phyloP scores from a whole-genome alignment of 2,888 invertebrate genomes.

The Salticus scenicus region DNA sequence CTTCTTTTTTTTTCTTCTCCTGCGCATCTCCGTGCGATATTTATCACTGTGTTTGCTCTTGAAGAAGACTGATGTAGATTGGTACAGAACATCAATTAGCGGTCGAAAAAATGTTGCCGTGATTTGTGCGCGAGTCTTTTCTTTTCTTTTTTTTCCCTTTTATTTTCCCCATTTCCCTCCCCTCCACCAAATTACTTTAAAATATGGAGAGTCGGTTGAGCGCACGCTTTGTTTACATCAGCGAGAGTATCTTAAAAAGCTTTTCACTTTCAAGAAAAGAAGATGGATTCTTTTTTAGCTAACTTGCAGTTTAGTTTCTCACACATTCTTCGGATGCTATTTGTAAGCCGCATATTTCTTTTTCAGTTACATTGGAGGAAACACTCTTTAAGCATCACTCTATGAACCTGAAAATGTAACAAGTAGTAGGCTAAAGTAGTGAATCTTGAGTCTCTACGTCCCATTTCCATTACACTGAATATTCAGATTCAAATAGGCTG shows the following conservation, averaged over 20 bases:
- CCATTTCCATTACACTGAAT: too few species aligned
- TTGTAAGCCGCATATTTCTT: not conserved
- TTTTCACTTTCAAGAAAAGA: not conserved
- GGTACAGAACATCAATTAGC: slow-evolving; percentile 60
- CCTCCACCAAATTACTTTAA: slow-evolving; percentile 25
- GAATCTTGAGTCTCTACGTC: too few species aligned
- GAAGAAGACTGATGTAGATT: slow-evolving; percentile 66
- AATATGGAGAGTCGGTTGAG: slow-evolving; percentile 29
- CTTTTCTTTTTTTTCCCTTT: slow-evolving; percentile 25
- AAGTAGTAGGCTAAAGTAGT: too few species aligned
- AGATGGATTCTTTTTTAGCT: not conserved
- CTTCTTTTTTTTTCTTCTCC: not conserved
- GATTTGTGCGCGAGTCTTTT: slow-evolving; percentile 31
- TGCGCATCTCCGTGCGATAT: slow-evolving; percentile 21
- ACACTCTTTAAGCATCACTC: too few species aligned
- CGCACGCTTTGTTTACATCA: slow-evolving; percentile 51
- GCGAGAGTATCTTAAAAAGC: slow-evolving; percentile 32
- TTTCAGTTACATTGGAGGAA: too few species aligned
- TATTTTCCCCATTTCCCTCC: slow-evolving; percentile 20
- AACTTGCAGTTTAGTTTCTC: not conserved
- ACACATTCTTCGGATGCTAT: slow-evolving; percentile 6
- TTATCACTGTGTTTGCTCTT: slow-evolving; percentile 47
- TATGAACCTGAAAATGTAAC: too few species aligned
- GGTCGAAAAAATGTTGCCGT: slow-evolving; percentile 37
- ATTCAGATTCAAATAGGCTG: too few species aligned